A percentile compares a stretch with the other conserved stretches of the same genome.
Conservation (phyloP, 2,113 vertebrate genomes). For the Passerina amoena region DNA sequence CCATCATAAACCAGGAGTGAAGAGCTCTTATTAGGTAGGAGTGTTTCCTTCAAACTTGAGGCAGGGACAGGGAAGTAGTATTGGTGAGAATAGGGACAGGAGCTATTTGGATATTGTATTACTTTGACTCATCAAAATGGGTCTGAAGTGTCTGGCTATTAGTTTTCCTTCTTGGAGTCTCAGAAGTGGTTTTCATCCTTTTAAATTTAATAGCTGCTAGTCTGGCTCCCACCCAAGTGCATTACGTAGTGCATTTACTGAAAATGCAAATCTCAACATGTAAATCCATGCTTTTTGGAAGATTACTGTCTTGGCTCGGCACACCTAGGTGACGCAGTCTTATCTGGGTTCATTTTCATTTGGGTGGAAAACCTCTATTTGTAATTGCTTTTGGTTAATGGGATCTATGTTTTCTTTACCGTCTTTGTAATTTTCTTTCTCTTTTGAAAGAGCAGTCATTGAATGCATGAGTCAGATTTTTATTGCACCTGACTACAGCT, state of each 20-base stretch:
- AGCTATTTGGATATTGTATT: background rate
- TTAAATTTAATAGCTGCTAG: slow-evolving; percentile 20
- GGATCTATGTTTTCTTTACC: background rate
- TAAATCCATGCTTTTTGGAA: slow-evolving; percentile 36
- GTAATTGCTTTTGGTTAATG: background rate
- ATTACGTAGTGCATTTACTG: slow-evolving; percentile 44
- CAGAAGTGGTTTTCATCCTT: slow-evolving; percentile 17
- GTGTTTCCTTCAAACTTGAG: background rate
- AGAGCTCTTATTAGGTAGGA: background rate
- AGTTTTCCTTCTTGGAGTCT: slow-evolving; percentile 11
- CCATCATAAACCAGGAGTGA: background rate
- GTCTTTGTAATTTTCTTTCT: background rate
- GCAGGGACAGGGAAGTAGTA: background rate
- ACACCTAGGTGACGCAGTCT: background rate
- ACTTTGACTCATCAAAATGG: slow-evolving; percentile 26
- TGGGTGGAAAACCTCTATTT: background rate
- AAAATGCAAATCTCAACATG: slow-evolving; percentile 44
- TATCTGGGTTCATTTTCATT: background rate
- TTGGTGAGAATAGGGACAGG: background rate
- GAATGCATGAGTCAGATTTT: background rate
- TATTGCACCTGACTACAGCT: background rate
- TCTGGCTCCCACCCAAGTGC: slow-evolving; percentile 30
- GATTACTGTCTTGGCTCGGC: slow-evolving; percentile 6
- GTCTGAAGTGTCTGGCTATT: slow-evolving; percentile 30
- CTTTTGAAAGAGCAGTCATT: background rate